Conservation (phyloP, 2,113 vertebrate species). For the Austrofundulus limnaeus region DNA sequence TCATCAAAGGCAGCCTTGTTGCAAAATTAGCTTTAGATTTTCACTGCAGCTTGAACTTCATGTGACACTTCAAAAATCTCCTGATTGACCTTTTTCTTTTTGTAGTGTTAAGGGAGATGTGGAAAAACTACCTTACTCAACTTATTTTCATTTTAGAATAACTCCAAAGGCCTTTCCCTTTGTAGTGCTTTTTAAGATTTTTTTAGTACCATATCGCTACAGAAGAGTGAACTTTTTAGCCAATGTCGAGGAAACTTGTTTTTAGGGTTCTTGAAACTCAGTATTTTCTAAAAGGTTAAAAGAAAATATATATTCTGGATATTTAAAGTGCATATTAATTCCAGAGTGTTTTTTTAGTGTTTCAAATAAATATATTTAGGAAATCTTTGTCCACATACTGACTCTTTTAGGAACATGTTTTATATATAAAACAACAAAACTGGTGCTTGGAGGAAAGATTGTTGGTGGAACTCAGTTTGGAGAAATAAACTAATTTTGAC, state of each 20-base stretch:
- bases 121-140: slow-evolving; percentile 30
- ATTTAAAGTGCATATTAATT: neutral
- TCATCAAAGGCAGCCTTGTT: slow-evolving; percentile 58
- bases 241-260: neutral
- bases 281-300: neutral
- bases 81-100: slow-evolving; percentile 34
- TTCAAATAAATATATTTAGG: neutral
- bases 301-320: neutral
- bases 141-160: slow-evolving; percentile 43
- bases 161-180: slow-evolving; percentile 37
- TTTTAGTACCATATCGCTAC: neutral
- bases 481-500: too few species aligned
- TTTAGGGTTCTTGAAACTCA: neutral
- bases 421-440: too few species aligned
- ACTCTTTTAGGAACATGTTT: neutral
- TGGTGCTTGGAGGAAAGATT: too few species aligned
- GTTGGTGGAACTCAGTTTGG: too few species aligned
- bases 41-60: slow-evolving; percentile 44
- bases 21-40: slow-evolving; percentile 50
- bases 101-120: slow-evolving; percentile 35
- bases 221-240: neutral
- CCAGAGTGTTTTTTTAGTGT: neutral
- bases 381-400: neutral
- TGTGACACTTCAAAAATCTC: slow-evolving; percentile 62
- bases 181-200: neutral